phyloP scores from a whole-genome alignment of 2,888 invertebrate species.

The Rhabditoides inermis region DNA sequence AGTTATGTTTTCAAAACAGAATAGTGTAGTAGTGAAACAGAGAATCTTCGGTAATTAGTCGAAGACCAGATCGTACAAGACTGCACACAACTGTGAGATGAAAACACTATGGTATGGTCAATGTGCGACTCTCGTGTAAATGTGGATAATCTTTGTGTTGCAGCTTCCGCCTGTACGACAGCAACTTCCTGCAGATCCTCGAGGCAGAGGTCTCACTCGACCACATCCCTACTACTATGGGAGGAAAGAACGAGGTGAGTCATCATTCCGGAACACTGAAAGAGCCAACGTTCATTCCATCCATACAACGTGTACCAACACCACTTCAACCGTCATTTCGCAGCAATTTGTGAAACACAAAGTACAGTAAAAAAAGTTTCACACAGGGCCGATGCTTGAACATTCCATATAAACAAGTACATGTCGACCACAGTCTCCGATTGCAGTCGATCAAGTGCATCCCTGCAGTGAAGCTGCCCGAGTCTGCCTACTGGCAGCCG shows the following conservation, averaged over 20 bases:
- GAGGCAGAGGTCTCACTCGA: slow-evolving; percentile 35
- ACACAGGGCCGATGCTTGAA: background rate
- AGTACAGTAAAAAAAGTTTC: background rate
- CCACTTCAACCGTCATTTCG: background rate
- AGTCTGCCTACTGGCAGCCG: slow-evolving; percentile 39
- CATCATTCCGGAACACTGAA: background rate
- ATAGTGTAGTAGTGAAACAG: too few relatives aligned
- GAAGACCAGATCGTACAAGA: too few relatives aligned
- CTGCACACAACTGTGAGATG: too few relatives aligned
- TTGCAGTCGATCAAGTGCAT: slow-evolving; percentile 39
- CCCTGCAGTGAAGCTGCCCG: slow-evolving; percentile 34
- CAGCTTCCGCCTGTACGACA: slow-evolving; percentile 45
- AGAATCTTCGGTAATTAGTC: too few relatives aligned
- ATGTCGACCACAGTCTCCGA: background rate
- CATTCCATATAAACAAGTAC: background rate
- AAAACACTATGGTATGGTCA: too few relatives aligned
- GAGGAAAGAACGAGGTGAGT: slow-evolving; percentile 41
- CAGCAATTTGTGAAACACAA: background rate
- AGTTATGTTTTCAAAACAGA: too few relatives aligned
- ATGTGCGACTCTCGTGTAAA: too few relatives aligned
- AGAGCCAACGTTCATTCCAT: background rate
- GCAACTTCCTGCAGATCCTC: slow-evolving; percentile 37
- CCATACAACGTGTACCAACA: background rate
- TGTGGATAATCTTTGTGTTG: too few relatives aligned
- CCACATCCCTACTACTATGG: slow-evolving; percentile 44